Evolutionary conservation across 1,140 invertebrate genomes (phyloP).

Genomic region (Aphis craccivora): DNA sequence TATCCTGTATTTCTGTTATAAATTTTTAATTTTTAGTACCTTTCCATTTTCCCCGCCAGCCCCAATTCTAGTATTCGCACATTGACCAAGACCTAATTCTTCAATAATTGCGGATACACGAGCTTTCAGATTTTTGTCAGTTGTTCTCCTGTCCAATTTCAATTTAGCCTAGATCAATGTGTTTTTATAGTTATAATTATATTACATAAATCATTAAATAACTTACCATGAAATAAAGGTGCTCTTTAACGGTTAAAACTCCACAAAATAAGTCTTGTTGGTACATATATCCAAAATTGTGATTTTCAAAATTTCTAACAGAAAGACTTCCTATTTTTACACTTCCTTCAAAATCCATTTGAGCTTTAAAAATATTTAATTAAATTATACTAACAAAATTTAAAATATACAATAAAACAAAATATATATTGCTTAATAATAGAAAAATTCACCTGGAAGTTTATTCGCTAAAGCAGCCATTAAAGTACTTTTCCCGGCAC

Average conservation of each 20-base stretch:
- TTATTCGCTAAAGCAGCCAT: conserved; percentile 86
- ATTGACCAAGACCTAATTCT: conserved; percentile 77
- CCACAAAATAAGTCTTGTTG: conserved; percentile 92
- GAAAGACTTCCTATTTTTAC: conserved; percentile 62
- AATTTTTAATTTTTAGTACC: background rate
- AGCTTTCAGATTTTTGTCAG: conserved; percentile 68
- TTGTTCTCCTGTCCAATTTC: conserved; percentile 76
- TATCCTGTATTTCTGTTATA: background rate
- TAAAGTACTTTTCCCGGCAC: conserved; percentile 94
- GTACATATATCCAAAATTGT: conserved; percentile 90
- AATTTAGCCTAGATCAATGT: conserved; percentile 73
- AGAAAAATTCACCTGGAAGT: conserved; percentile 69
- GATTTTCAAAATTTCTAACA: conserved; percentile 77
- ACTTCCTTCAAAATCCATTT: conserved; percentile 34
- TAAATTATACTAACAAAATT: background rate
- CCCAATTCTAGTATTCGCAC: conserved; percentile 79
- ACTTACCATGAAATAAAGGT: conserved; percentile 86
- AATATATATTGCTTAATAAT: background rate
- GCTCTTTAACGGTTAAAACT: conserved; percentile 86
- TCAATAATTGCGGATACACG: conserved; percentile 76
- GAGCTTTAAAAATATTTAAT: conserved; percentile 74
- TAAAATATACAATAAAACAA: background rate
- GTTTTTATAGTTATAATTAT: background rate
- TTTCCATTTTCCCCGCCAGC: conserved; percentile 59
- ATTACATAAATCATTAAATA: background rate